Evolutionary conservation across 2,888 invertebrate species (phyloP).

Genomic region (Octodonta nipae): DNA sequence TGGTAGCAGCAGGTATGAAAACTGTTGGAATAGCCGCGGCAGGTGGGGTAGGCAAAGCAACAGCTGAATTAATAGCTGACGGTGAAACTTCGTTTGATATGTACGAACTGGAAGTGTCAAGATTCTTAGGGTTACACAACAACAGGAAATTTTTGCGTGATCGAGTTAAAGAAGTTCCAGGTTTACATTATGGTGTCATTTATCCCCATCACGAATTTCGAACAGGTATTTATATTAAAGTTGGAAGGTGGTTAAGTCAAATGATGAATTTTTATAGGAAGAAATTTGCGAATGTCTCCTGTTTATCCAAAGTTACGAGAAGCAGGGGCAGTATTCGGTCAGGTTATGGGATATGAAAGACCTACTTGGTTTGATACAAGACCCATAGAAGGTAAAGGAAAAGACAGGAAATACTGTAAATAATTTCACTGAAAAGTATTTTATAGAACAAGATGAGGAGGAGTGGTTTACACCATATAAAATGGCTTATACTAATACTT

Average conservation of each 20-base stretch:
- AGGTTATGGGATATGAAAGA: conserved; percentile 95
- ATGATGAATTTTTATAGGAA: conserved; percentile 39
- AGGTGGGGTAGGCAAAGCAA: conserved; percentile 84
- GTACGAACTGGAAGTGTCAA: conserved; percentile 77
- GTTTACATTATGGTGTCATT: conserved; percentile 68
- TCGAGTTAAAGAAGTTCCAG: conserved; percentile 83
- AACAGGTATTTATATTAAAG: too few species aligned
- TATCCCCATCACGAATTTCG: conserved; percentile 79
- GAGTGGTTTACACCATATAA: conserved; percentile 46
- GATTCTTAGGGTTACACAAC: conserved; percentile 86
- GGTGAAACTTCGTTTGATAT: conserved; percentile 71
- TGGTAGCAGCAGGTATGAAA: conserved; percentile 91
- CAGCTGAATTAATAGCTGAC: conserved; percentile 75
- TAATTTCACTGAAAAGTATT: too few species aligned
- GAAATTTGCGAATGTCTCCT: conserved; percentile 86
- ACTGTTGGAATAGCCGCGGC: conserved; percentile 90
- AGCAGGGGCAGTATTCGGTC: conserved; percentile 88
- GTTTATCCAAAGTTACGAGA: conserved; percentile 83
- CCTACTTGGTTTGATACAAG: conserved; percentile 76
- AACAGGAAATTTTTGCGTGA: conserved; percentile 85
- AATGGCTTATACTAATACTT: conserved; percentile 69
- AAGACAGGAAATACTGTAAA: too few species aligned
- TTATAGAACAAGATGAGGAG: conserved; percentile 20
- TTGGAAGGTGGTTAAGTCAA: too few species aligned
- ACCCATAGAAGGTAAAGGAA: conserved; percentile 28